These are phyloP conservation scores for Heliangelus exortis DNA, from an alignment of 2,797 vertebrate species.

Conservation along the genomic window DNA sequence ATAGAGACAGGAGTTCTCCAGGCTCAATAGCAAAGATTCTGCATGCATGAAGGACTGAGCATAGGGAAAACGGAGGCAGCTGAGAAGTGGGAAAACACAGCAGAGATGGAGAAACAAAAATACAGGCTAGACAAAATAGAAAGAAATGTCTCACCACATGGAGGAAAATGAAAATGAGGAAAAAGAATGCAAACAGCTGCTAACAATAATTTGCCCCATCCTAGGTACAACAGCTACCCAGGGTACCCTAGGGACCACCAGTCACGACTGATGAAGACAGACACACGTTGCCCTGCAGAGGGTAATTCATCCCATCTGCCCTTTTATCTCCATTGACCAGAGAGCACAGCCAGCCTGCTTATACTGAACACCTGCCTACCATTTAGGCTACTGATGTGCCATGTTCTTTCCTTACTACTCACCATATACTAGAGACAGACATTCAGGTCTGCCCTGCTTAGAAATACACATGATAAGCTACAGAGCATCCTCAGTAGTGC, in stretches of 20 bases:
- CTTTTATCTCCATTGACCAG: not conserved
- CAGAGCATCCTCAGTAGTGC: not conserved
- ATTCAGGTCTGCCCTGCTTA: not conserved
- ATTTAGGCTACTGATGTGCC: not conserved
- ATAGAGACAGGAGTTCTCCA: not conserved
- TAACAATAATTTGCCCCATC: not conserved
- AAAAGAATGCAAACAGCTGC: not conserved
- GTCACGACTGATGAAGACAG: not conserved
- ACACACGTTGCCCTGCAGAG: not conserved
- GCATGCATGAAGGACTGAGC: not conserved
- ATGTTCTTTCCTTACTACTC: not conserved
- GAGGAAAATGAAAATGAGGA: not conserved
- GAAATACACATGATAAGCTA: not conserved
- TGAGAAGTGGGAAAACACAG: not conserved
- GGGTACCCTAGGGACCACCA: not conserved
- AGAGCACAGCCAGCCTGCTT: not conserved
- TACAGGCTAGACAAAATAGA: not conserved
- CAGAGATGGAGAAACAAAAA: not conserved
- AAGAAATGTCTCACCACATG: not conserved
- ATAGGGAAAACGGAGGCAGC: not conserved
- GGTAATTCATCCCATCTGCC: not conserved
- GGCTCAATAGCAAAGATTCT: not conserved
- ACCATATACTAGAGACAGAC: not conserved
- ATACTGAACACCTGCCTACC: fast-evolving
- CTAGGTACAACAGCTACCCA: not conserved